Conservation (phyloP, 2,888 invertebrate species). For the Brachyopa scutellaris region DNA sequence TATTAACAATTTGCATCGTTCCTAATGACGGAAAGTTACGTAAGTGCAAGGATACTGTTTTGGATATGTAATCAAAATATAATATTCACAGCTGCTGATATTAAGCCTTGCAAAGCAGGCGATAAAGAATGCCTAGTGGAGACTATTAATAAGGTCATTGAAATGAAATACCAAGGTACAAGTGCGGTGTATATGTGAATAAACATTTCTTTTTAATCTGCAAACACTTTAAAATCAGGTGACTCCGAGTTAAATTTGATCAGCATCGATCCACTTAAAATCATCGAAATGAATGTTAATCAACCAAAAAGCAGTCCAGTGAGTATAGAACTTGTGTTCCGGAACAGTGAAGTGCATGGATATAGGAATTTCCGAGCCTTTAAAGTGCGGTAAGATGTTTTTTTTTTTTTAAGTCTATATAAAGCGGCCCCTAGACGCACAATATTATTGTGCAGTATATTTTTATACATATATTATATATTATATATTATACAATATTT, state of each 20-base stretch:
- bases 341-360: constrained; percentile 76
- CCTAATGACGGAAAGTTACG: constrained; percentile 34
- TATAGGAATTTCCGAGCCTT: constrained; percentile 66
- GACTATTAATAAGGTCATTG: constrained; percentile 66
- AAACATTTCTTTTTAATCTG: not conserved
- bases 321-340: constrained; percentile 77
- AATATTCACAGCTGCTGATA: constrained; percentile 52
- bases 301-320: constrained; percentile 79
- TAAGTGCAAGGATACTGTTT: constrained; percentile 4
- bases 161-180: constrained; percentile 50
- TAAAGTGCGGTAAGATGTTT: constrained; percentile 75
- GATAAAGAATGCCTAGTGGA: constrained; percentile 56
- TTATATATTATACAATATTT: too few species aligned
- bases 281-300: constrained; percentile 75
- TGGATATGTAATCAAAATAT: not conserved
- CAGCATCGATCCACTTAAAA: constrained; percentile 76
- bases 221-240: constrained; percentile 64
- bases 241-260: constrained; percentile 75
- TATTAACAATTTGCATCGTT: too few species aligned
- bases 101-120: constrained; percentile 57
- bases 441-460: too few species aligned
- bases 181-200: not conserved
- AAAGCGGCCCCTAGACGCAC: too few species aligned
- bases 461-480: too few species aligned
- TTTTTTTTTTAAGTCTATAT: too few species aligned